Base-by-base conservation (phyloP, 2,797 vertebrate species). In the Enteromius unitaeniatus region DNA sequence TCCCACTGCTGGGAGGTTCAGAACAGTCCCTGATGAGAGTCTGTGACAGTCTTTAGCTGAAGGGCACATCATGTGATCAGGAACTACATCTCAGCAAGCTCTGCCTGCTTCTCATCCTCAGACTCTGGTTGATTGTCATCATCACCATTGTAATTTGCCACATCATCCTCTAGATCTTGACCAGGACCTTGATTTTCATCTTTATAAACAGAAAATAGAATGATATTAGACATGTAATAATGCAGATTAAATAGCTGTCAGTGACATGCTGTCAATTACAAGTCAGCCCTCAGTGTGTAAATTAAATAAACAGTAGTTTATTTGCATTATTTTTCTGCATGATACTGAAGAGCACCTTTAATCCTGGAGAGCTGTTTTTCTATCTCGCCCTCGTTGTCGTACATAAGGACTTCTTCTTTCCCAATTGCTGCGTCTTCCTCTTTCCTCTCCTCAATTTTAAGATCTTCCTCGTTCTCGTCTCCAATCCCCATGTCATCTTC, bases 91-190 rank as follows among this genome's bases (percentile, higher is more conserved):
- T 91, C 94, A 45, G 94, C 91, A 4, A 99, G 96, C 42, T 93
- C 96, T 11, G 94, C 96, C 91, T 98, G 96, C 92, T 98, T 99
- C 86, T 99, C 97, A 0, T 93, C 95, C 90, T 99, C 97, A 78
- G 95, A 95, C 84, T 98, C 97, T 0, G 96, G 97, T 89, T 97
- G 96, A 10, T 99, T 99, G 42, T 95, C 95, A 14, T 96, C 94
- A 58, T 99, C 96, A 42, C 96, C 93, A n/a, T 95, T 96, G 82
- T 99, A 98, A 87, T 97, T 95, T 0, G 91, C 91, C 74, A 91
- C 87, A 78, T 92, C 90, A 23, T 95, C 95, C 67, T 95, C 93
- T 81, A 94, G 91, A 19, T 92, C 94, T 51, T 89, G 88, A 79
- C 92, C 94, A 92, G 47, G 74, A 17, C 17, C 64, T 81, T 78